Evolutionary conservation across 1,140 invertebrate genomes (phyloP), one percentile per base, ranked within the genome.

Genomic region (Drosophila bifasciata): DNA sequence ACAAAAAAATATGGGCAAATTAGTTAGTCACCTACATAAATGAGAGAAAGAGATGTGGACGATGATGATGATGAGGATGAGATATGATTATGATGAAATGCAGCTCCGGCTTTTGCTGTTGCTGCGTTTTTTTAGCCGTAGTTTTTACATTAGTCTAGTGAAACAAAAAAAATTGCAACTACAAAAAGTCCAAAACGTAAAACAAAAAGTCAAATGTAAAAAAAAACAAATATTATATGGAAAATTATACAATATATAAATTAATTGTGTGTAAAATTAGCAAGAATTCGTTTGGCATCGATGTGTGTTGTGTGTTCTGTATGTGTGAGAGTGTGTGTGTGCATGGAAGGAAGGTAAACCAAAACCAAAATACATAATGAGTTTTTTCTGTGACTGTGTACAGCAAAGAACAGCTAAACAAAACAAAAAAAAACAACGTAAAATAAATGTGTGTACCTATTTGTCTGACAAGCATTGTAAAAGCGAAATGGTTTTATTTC

Each of bases 391-490:
- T 75, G 56, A 79, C 62, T 69, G 55, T 79, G 41, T 74, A 62
- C 52, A 67, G n/a, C n/a, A n/a, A n/a, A 44, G 51, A 66, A 71
- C 52, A 66, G 52, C 52, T 46, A 73, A 77, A 23, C 19, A 19
- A 39, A 19, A 39, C 44, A 50, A 13, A 36, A 25, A 60, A 61
- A 36, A 67, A 53, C 60, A 77, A 50, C 46, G 40, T 76, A 76
- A 73, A 72, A 80, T 80, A 80, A 80, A 80, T 80, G 78, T 80
- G 78, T 80, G 78, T 80, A 80, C 78, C 78, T 80, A 80, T 80
- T 80, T 80, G 78, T 80, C 76, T 79, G 76, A 80, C 77, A 79
- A 75, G 71, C 64, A 72, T 69, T 68, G 59, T 77, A 58, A 46
- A 40, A 17, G 32, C 2, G 0, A 16, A 13, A 25, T 4, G 9